Conservation (phyloP, 1,140 invertebrate species). For the Colletes gigas region DNA sequence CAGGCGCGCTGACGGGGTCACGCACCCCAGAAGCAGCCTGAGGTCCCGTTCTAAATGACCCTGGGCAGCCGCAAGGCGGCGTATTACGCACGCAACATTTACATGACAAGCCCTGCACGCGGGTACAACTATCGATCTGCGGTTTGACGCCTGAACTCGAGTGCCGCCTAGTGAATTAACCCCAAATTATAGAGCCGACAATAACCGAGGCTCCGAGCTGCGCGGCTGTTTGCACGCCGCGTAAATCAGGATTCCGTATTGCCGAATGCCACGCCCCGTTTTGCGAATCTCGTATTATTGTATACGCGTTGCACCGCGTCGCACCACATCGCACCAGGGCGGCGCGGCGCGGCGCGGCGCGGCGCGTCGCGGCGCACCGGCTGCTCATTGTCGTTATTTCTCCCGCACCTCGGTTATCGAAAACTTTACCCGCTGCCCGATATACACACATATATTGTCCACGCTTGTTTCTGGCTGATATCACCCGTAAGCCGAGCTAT, state of each 20-base stretch:
- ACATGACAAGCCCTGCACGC: conserved; percentile 75
- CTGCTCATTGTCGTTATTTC: background rate
- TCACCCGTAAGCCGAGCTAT: too few relatives aligned
- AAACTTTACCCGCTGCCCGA: conserved; percentile 12
- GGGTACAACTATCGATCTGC: conserved; percentile 78
- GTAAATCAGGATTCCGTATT: conserved; percentile 75
- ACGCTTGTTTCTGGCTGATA: too few relatives aligned
- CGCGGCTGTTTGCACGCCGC: conserved; percentile 71
- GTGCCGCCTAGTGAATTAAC: conserved; percentile 79
- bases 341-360: too few relatives aligned
- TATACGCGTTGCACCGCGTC: background rate
- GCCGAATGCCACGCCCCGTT: conserved; percentile 66
- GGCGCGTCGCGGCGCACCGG: background rate
- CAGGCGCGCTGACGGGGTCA: conserved; percentile 38
- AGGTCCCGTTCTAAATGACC: conserved; percentile 54
- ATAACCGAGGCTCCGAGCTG: conserved; percentile 69
- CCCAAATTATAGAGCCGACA: conserved; percentile 80
- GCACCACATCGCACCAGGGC: too few relatives aligned
- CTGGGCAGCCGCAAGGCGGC: conserved; percentile 61
- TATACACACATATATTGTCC: background rate
- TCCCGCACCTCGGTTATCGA: background rate
- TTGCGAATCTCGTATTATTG: conserved; percentile 35
- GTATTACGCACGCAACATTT: conserved; percentile 74
- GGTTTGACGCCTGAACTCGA: conserved; percentile 79
- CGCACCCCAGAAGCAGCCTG: conserved; percentile 20